Conservation (phyloP, 2,888 invertebrate genomes). For the Ormyrus rosae region DNA sequence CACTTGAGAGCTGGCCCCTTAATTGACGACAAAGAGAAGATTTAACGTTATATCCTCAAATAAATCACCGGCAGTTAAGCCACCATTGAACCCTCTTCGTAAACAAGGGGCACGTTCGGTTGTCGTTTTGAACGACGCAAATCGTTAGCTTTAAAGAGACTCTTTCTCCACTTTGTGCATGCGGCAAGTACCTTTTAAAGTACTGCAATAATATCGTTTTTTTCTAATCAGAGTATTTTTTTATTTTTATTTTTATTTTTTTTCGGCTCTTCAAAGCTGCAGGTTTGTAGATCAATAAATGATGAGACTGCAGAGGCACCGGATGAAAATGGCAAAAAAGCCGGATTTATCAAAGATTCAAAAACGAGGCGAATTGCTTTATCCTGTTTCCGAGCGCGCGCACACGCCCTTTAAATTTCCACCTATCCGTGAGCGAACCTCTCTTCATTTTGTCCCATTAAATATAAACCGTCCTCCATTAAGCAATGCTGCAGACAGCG, state of each 20-base stretch:
- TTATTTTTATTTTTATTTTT: no score
- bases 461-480: constrained; percentile 13
- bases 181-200: no score
- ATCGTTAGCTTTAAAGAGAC: constrained; percentile 12
- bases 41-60: constrained; percentile 43
- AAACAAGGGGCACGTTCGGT: constrained; percentile 30
- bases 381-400: no score
- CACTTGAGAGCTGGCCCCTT: constrained; percentile 49
- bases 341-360: no score
- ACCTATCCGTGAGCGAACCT: not conserved
- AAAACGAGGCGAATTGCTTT: no score
- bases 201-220: no score
- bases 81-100: constrained; percentile 35
- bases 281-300: no score
- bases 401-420: no score
- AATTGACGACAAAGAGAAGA: constrained; percentile 54
- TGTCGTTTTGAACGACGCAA: constrained; percentile 49
- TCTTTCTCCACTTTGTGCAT: constrained; percentile 4
- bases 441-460: not conserved
- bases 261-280: no score
- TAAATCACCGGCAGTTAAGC: constrained; percentile 47
- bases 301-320: no score
- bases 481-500: constrained; percentile 43
- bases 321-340: no score
- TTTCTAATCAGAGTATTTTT: no score